Evolutionary conservation across 2,113 vertebrate genomes (phyloP).

Genomic region (Podarcis raffonei): DNA sequence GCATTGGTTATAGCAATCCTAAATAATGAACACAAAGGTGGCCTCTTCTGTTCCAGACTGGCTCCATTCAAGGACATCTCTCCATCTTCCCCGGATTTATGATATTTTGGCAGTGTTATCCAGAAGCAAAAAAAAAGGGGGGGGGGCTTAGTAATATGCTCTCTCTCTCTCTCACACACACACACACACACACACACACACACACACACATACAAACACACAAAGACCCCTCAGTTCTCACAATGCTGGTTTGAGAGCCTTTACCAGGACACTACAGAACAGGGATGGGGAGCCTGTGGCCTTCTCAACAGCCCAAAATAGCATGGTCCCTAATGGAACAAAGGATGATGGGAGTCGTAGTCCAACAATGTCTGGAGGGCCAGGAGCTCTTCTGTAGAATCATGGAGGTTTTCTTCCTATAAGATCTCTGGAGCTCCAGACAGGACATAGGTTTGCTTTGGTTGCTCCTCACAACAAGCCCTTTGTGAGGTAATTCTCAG

Average conservation of each 20-base stretch:
- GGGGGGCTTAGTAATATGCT: background rate
- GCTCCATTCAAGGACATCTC: background rate
- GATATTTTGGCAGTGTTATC: background rate
- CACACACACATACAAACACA: no score
- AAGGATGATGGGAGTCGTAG: no score
- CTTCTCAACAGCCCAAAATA: no score
- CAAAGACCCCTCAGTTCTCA: background rate
- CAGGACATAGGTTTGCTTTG: background rate
- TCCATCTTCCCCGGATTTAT: background rate
- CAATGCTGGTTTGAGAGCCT: background rate
- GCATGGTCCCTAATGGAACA: no score
- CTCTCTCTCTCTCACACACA: no score
- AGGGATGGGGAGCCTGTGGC: no score
- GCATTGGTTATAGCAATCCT: conserved; percentile 33
- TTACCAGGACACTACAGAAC: background rate
- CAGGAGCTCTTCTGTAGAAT: no score
- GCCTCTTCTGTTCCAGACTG: background rate
- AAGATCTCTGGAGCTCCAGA: background rate
- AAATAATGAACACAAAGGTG: background rate
- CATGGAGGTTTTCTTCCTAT: background rate
- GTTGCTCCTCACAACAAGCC: background rate
- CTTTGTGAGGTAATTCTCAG: background rate
- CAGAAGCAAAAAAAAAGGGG: background rate
- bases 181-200: no score
- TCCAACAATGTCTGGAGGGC: no score